Conservation (phyloP, 2,888 invertebrate genomes). For the Criorhina ranunculi region DNA sequence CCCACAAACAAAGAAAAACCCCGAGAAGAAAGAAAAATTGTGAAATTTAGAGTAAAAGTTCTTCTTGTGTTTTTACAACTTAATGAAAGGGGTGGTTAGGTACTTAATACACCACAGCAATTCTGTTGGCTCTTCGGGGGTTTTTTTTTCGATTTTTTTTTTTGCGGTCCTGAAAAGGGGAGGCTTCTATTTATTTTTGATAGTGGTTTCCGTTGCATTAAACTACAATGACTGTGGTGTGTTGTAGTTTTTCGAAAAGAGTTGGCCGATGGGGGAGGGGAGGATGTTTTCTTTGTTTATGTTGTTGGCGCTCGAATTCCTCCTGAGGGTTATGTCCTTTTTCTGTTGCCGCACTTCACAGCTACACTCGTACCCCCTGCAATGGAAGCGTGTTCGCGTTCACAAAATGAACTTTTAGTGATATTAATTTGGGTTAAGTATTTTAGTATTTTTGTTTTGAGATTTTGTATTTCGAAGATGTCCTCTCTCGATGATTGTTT, state of each 20-base stretch:
- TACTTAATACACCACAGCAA: conserved; percentile 74
- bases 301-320: conserved; percentile 30
- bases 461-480: conserved; percentile 40
- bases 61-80: conserved; percentile 68
- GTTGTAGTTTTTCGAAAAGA: conserved; percentile 23
- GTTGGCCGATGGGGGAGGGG: background rate
- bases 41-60: conserved; percentile 74
- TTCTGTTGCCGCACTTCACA: conserved; percentile 22
- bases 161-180: conserved; percentile 5
- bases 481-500: conserved; percentile 53
- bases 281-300: conserved; percentile 34
- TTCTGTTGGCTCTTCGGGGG: conserved; percentile 16
- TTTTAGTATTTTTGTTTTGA: conserved; percentile 42
- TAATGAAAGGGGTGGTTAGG: conserved; percentile 76
- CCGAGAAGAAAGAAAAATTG: conserved; percentile 45
- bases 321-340: conserved; percentile 28
- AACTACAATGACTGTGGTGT: conserved; percentile 72
- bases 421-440: conserved; percentile 73
- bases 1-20: conserved; percentile 35
- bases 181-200: conserved; percentile 59
- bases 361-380: conserved; percentile 25
- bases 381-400: conserved; percentile 50
- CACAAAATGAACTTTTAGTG: conserved; percentile 68
- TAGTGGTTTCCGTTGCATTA: conserved; percentile 72
- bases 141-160: conserved; percentile 11